Conservation (phyloP, 2,888 invertebrate species). For the Cephalotes varians region DNA sequence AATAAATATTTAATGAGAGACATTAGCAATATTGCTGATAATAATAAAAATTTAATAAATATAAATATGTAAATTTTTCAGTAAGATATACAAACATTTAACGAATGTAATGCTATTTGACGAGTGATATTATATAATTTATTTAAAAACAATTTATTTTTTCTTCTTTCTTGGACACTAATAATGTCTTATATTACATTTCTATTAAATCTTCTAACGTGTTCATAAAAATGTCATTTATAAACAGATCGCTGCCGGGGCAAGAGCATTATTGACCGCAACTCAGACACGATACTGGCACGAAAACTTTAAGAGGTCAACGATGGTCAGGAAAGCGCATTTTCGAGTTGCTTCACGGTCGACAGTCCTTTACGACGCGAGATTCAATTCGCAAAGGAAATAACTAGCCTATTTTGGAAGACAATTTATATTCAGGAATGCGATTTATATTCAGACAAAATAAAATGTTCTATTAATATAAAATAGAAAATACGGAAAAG, state of each 20-base stretch:
- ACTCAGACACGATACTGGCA: conserved; percentile 20
- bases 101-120: background rate
- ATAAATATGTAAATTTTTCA: background rate
- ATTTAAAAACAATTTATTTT: background rate
- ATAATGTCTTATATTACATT: background rate
- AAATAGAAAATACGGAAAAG: background rate
- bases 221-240: background rate
- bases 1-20: too few species aligned
- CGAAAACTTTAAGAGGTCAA: conserved; percentile 39
- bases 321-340: conserved; percentile 35
- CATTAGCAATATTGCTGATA: background rate
- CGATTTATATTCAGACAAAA: conserved; percentile 15
- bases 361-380: conserved; percentile 30
- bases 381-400: conserved; percentile 50
- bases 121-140: background rate
- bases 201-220: background rate
- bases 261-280: conserved; percentile 18
- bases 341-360: conserved; percentile 40
- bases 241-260: background rate
- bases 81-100: background rate
- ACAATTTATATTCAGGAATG: conserved; percentile 19
- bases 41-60: background rate
- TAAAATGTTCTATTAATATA: background rate
- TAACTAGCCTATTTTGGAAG: conserved; percentile 34
- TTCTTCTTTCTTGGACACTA: background rate